Base-by-base conservation (phyloP, 2,797 vertebrate genomes). In the Phoxinus dragarum region DNA sequence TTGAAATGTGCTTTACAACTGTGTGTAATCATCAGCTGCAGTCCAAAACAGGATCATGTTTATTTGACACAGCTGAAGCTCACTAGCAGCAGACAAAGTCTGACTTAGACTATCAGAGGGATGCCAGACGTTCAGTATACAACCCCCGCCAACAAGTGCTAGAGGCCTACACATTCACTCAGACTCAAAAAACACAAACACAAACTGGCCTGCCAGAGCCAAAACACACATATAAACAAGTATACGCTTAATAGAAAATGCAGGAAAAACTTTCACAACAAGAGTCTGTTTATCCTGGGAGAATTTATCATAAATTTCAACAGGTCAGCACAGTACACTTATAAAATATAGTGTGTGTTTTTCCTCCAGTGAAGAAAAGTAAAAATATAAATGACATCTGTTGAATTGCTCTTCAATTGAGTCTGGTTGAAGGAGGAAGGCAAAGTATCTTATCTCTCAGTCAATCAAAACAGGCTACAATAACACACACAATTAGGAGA, bases 401-500 rank as follows among this genome's bases (percentile, higher is more conserved):
- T 59, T 38, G n/a, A 38, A 66, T 42, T 64, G 68, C 67, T 79
- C 54, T 85, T 80, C 77, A 85, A 10, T 54, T 27, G 27, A 73
- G 42, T 64, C 68, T 61, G 47, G 61, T 31, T 59, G 14, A 85
- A n/a, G 38, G 36, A 81, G 69, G 31, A 74, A 56, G 71, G 42
- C 86, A 74, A 66, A 66, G 52, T 84, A 87, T 79, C 61, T 84
- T 90, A 90, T 88, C 89, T 76, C 42, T 56, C 44, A 66, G 75
- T 73, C 61, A 80, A 89, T 89, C 88, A 85, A 80, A 69, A 71
- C 42, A 27, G 67, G 61, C 74, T 52, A 86, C 87, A 89, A 88
- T 85, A 88, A 82, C 80, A 88, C 75, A 71, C 72, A 77, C 86
- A 88, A 90, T 90, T 91, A 89, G 36, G 54, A 91, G 90, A 91